These are phyloP conservation scores for Lottia gigantea DNA, from an alignment of 2,888 invertebrate species.

Conservation along the genomic window DNA sequence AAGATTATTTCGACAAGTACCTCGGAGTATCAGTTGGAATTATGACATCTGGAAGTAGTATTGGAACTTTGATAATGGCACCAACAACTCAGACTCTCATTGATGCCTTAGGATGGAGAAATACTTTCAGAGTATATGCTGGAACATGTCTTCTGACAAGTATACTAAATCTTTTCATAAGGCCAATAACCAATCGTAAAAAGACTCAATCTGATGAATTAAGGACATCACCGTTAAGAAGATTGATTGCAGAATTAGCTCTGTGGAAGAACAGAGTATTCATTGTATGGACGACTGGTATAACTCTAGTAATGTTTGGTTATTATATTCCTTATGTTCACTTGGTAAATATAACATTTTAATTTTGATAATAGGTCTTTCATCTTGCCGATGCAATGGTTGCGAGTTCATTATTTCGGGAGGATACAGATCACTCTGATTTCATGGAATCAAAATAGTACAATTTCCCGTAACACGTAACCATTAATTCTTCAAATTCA, in stretches of 20 bases:
- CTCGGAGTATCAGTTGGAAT: constrained; percentile 53
- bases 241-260: constrained; percentile 44
- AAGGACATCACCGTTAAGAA: constrained; percentile 30
- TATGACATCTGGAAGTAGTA: constrained; percentile 53
- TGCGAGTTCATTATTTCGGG: not conserved
- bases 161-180: constrained; percentile 35
- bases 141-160: constrained; percentile 37
- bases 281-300: constrained; percentile 49
- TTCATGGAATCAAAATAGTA: not conserved
- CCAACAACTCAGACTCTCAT: constrained; percentile 49
- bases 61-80: constrained; percentile 52
- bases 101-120: constrained; percentile 47
- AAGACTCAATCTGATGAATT: constrained; percentile 26
- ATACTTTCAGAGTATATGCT: constrained; percentile 43
- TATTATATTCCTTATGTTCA: constrained; percentile 59
- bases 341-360: constrained; percentile 43
- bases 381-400: no score
- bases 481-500: no score
- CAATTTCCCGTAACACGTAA: no score
- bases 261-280: constrained; percentile 59
- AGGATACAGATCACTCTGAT: not conserved
- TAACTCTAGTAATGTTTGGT: constrained; percentile 55
- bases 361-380: not conserved
- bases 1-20: constrained; percentile 56
- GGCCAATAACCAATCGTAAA: constrained; percentile 26